Conservation (phyloP, 2,888 invertebrate genomes). For the Drosophila cognata region DNA sequence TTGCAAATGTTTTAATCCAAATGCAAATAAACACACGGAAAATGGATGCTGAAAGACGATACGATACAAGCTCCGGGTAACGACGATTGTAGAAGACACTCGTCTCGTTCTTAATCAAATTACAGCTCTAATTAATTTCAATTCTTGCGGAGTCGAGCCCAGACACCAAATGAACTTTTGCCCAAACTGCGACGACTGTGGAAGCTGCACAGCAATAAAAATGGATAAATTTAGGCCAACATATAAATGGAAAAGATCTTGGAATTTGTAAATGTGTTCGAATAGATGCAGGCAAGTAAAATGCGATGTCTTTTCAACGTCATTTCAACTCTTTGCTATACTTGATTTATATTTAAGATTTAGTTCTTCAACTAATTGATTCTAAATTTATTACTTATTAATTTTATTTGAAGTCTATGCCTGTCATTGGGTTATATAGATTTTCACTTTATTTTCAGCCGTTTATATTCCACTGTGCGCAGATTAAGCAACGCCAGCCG, state of each 20-base stretch:
- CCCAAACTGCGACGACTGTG: conserved; percentile 19
- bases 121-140: conserved; percentile 76
- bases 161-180: conserved; percentile 44
- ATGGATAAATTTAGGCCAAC: background rate
- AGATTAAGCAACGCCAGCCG: conserved; percentile 42
- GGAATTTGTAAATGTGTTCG: background rate
- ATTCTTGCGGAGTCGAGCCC: conserved; percentile 59
- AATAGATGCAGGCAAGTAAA: background rate
- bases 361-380: background rate
- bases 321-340: background rate
- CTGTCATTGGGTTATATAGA: background rate
- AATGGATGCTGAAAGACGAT: conserved; percentile 8
- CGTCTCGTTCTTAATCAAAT: conserved; percentile 69
- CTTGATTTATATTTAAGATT: background rate
- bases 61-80: conserved; percentile 8
- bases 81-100: conserved; percentile 36
- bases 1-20: conserved; percentile 48
- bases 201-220: background rate
- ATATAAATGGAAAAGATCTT: background rate
- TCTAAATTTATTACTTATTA: background rate
- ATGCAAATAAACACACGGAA: conserved; percentile 49
- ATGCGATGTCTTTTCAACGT: background rate
- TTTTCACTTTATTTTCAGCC: background rate
- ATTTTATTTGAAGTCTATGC: background rate
- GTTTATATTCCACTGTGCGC: conserved; percentile 42